These are phyloP conservation scores for Drosophila carrolli DNA, from an alignment of 1,140 invertebrate genomes.

Conservation along the genomic window DNA sequence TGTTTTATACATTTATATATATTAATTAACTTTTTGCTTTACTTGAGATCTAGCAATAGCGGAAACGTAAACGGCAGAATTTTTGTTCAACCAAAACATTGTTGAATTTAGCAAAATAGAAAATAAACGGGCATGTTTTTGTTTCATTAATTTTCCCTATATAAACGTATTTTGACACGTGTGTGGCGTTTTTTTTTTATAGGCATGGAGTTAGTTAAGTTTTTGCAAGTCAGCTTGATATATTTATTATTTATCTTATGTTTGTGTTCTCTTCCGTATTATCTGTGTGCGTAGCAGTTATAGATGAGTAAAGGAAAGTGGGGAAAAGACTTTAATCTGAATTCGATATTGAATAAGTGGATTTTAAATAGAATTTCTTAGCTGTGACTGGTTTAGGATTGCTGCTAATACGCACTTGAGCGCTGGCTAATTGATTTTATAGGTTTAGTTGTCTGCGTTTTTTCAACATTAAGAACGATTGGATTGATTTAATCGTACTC, in stretches of 20 bases:
- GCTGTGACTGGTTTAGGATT: constrained; percentile 34
- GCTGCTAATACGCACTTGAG: constrained; percentile 41
- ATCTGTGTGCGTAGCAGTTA: constrained; percentile 44
- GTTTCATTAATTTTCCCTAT: constrained; percentile 23
- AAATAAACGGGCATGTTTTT: constrained; percentile 47
- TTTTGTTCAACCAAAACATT: constrained; percentile 52
- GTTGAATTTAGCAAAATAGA: constrained; percentile 32
- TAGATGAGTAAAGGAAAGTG: constrained; percentile 46
- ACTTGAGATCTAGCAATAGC: constrained; percentile 76
- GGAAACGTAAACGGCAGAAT: constrained; percentile 51
- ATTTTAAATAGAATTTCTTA: constrained; percentile 48
- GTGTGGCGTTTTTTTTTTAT: constrained; percentile 45
- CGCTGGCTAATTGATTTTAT: constrained; percentile 49
- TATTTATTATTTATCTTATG: constrained; percentile 38
- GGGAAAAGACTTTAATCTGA: constrained; percentile 39
- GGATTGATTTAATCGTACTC: constrained; percentile 16
- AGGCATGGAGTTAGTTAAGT: constrained; percentile 74
- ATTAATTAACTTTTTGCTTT: constrained; percentile 76
- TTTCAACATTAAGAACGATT: constrained; percentile 23
- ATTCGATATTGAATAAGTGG: constrained; percentile 37
- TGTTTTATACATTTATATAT: constrained; percentile 50
- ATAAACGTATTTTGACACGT: constrained; percentile 41
- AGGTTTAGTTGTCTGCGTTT: constrained; percentile 18
- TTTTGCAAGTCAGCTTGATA: constrained; percentile 44
- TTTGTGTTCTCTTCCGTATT: constrained; percentile 9